Percentiles rank a stretch among this genome's conserved stretches.
These are phyloP conservation scores for Benitochromis conjunctus DNA, from an alignment of 2,113 vertebrate genomes.

Conservation along the genomic window DNA sequence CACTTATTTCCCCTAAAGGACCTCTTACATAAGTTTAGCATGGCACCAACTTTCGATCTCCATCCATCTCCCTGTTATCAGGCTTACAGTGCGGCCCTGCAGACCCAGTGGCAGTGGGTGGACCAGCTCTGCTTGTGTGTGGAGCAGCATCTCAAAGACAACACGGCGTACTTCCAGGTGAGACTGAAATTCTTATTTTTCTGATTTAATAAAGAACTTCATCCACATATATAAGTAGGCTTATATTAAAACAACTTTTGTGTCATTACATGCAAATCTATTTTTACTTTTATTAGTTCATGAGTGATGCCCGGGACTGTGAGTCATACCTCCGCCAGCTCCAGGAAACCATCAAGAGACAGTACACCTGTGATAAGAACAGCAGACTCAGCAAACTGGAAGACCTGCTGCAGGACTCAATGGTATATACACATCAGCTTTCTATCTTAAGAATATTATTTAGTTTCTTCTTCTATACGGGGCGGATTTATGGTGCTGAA, in stretches of 20 bases:
- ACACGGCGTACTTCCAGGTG: slow-evolving; percentile 92
- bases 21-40: neutral
- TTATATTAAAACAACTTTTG: neutral
- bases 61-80: slow-evolving; percentile 33
- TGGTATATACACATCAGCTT: slow-evolving; percentile 73
- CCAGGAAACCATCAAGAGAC: slow-evolving; percentile 93
- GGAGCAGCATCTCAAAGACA: slow-evolving; percentile 93
- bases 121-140: slow-evolving; percentile 91
- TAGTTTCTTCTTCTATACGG: neutral
- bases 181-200: neutral
- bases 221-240: fast-evolving
- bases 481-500: fast-evolving
- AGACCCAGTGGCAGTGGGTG: slow-evolving; percentile 96
- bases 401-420: slow-evolving; percentile 97
- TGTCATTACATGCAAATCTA: neutral
- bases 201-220: fast-evolving
- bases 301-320: slow-evolving; percentile 86
- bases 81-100: slow-evolving; percentile 93
- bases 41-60: neutral
- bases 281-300: slow-evolving; percentile 77
- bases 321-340: slow-evolving; percentile 89
- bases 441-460: neutral
- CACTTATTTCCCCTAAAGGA: neutral
- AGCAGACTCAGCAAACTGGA: slow-evolving; percentile 90
- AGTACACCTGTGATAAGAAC: slow-evolving; percentile 90